Percentiles rank a stretch among this genome's conserved stretches.
Conservation (phyloP, 53 echinoderm and acorn worm species). For the Apostichopus leukothele region DNA sequence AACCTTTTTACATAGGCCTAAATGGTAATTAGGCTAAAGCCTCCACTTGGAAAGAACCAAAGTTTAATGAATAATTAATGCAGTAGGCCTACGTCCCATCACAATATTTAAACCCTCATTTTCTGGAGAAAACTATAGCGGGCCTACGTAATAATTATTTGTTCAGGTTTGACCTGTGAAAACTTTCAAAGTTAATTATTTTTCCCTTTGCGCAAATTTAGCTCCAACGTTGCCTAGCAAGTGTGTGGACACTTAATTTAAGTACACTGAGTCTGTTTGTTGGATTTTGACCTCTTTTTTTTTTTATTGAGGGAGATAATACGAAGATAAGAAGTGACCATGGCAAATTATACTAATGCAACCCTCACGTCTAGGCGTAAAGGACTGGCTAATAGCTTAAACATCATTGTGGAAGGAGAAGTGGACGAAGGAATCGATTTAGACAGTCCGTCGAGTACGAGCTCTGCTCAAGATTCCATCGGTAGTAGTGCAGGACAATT, state of each 20-base stretch:
- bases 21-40: too few relatives aligned
- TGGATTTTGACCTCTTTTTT: neutral
- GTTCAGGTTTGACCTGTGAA: neutral
- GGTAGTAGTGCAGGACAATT: too few relatives aligned
- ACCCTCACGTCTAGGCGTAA: neutral
- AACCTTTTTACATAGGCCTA: too few relatives aligned
- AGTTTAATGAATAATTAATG: too few relatives aligned
- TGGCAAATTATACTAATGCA: constrained; percentile 11
- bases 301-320: neutral
- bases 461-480: constrained; percentile 31
- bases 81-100: too few relatives aligned
- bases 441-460: constrained; percentile 34
- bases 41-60: too few relatives aligned
- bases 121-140: too few relatives aligned
- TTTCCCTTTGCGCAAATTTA: neutral
- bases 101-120: too few relatives aligned
- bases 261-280: neutral
- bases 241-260: neutral
- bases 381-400: constrained; percentile 7
- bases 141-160: too few relatives aligned
- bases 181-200: neutral
- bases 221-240: constrained; percentile 10
- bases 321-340: neutral
- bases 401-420: constrained; percentile 41
- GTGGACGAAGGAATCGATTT: constrained; percentile 43